Conservation (phyloP, 2,113 vertebrate species). For the Daubentonia madagascariensis region DNA sequence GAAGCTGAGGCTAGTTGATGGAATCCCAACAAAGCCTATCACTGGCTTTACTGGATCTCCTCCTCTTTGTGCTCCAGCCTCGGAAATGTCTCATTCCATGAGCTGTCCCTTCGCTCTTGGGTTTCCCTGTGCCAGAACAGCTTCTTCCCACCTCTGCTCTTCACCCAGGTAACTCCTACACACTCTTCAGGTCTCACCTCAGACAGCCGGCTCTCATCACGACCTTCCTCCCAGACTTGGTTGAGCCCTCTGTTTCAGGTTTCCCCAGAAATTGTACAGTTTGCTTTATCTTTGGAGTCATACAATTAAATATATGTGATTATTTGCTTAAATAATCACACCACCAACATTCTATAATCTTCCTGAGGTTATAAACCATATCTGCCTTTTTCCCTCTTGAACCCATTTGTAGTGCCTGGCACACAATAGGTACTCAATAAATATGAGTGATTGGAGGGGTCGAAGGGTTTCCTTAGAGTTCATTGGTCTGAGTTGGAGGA, state of each 20-base stretch:
- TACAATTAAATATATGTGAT: neutral
- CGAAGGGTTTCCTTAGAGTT: neutral
- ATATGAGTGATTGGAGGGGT: neutral
- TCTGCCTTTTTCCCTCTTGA: neutral
- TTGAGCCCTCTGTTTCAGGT: neutral
- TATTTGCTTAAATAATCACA: neutral
- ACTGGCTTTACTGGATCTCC: neutral
- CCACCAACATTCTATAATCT: neutral
- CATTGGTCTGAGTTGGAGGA: neutral
- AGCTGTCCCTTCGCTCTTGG: neutral
- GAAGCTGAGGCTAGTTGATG: neutral
- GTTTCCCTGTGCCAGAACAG: neutral
- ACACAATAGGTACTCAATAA: neutral
- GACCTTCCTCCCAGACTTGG: neutral
- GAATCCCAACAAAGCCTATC: neutral
- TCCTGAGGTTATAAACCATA: neutral
- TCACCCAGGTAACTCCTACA: neutral
- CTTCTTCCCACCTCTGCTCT: neutral
- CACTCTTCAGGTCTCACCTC: neutral
- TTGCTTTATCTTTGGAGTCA: neutral
- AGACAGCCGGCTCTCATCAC: neutral
- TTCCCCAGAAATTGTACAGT: neutral
- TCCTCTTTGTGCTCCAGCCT: neutral
- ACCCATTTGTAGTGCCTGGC: neutral
- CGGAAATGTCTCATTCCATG: neutral